Conservation (phyloP, 2,797 vertebrate species). For the Anniella stebbinsi region DNA sequence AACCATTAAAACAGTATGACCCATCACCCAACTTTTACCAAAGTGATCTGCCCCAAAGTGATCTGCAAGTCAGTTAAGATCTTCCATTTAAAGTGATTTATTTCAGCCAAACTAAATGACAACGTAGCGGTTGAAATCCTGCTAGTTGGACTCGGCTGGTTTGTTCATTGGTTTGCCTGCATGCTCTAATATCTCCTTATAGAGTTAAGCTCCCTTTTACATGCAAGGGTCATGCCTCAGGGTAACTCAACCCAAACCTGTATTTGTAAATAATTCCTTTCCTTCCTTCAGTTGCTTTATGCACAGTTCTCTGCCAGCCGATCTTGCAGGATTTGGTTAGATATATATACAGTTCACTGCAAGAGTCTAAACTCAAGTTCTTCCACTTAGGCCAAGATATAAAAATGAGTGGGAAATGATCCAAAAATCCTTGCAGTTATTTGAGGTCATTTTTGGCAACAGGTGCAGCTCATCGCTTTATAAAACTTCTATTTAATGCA, state of each 20-base stretch:
- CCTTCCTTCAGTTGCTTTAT: not conserved
- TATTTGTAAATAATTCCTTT: conserved; percentile 17
- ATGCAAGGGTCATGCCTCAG: not conserved
- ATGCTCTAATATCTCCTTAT: not conserved
- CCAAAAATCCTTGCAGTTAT: not conserved
- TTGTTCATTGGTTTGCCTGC: not conserved
- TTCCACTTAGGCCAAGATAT: conserved; percentile 20
- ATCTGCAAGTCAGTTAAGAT: not conserved
- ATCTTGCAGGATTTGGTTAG: conserved; percentile 20
- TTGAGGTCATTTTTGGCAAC: conserved; percentile 28
- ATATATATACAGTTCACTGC: not conserved
- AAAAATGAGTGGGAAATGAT: conserved; percentile 28
- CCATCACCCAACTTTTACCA: too few relatives aligned
- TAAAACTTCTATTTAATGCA: conserved; percentile 40
- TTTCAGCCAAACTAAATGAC: not conserved
- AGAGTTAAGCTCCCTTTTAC: not conserved
- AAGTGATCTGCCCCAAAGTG: not conserved
- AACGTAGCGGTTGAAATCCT: not conserved
- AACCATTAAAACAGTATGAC: not conserved
- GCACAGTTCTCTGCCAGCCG: not conserved
- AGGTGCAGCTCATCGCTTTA: conserved; percentile 24
- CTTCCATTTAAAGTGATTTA: not conserved
- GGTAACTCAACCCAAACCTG: not conserved
- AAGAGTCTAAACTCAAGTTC: not conserved
- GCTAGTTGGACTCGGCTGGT: not conserved